Evolutionary conservation across 2,113 vertebrate species (phyloP), one percentile per base, ranked within the genome.

Genomic region (Anolis carolinensis): DNA sequence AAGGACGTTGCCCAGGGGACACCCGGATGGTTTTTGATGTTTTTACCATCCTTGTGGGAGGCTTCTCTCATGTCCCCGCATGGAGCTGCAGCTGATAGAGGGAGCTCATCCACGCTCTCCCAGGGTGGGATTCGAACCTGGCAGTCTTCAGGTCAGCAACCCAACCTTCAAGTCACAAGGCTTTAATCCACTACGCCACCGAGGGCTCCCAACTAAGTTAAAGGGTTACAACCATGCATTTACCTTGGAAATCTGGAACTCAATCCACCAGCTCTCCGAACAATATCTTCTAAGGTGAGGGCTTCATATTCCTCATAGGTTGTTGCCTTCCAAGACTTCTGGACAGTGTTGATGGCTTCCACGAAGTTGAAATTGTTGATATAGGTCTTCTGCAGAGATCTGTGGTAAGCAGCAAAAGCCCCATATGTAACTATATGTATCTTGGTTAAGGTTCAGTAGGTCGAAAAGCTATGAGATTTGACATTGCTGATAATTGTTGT

Each of bases 321-420:
- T 0, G 87, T 88, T 0, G 98, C 98, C 88, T 92, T 99, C 99
- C 99, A 99, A 30, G 96, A 98, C 30, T 94, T 97, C 96, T 99
- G 99, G 30, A 90, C 91, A 0, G 94, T 59, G 89, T 99, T 99
- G 88, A 99, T 98, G 32, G 97, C 87, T 59, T 96, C 91, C 88
- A 98, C 95, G 65, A 98, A 98, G 81, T 96, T 94, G 0, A 84
- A 23, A 86, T 97, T 96, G 79, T 97, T 92, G 83, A 95, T 93
- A 3, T 97, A 99, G 1, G 48, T 94, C 50, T 91, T 96, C 68
- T 94, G 93, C 39, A 95, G 93, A 90, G 96, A 88, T 34, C 98
- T 99, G 95, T 2, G 72, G 89, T 91, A 86, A 78, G 39, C 21
- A 65, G 23, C 63, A 27, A 65, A 65, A 65, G 18, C 14, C 3